A percentile compares a stretch with the other conserved stretches of the same genome.
Conservation (phyloP, 2,797 vertebrate species). For the Distichodus sexfasciatus region DNA sequence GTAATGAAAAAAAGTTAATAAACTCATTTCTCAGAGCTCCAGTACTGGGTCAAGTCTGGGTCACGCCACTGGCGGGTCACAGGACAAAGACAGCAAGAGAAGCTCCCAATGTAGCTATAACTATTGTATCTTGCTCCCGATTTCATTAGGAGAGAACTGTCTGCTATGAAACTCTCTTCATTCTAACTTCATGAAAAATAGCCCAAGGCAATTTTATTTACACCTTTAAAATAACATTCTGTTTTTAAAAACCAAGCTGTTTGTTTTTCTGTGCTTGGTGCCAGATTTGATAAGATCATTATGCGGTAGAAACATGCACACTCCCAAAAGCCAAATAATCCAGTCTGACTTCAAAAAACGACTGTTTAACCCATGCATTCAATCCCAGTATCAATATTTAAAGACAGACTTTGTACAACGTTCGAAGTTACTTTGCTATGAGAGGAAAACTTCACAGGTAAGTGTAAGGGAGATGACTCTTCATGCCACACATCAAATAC, state of each 20-base stretch:
- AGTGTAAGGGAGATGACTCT: neutral
- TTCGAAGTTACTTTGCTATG: constrained; percentile 1
- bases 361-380: neutral
- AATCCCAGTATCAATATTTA: constrained; percentile 38
- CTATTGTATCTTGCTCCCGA: neutral
- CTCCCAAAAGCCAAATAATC: constrained; percentile 34
- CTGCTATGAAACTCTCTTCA: no score
- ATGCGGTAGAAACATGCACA: constrained; percentile 20
- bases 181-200: neutral
- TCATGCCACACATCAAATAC: neutral
- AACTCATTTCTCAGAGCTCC: neutral
- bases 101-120: neutral
- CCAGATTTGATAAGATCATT: constrained; percentile 34
- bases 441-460: neutral
- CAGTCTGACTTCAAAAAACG: constrained; percentile 1
- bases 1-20: no score
- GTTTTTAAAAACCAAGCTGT: neutral
- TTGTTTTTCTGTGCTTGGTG: neutral
- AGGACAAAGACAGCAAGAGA: neutral
- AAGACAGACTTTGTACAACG: neutral
- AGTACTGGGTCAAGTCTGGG: neutral
- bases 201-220: neutral
- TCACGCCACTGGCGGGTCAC: neutral
- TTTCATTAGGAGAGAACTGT: no score
- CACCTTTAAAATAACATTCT: neutral